phyloP scores from a whole-genome alignment of 2,888 invertebrate genomes.

The Stratiomys singularior region DNA sequence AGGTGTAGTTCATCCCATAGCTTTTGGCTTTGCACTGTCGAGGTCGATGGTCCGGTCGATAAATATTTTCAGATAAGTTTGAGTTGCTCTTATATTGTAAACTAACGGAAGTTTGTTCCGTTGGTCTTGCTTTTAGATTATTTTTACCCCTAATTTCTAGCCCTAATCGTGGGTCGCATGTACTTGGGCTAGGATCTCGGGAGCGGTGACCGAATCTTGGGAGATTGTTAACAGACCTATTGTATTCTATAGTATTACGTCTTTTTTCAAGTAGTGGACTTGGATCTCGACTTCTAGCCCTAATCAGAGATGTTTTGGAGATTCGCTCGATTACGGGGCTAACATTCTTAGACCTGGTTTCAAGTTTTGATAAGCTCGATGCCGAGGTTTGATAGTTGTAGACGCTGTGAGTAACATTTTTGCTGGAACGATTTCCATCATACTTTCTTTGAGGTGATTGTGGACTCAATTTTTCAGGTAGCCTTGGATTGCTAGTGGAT shows the following conservation, averaged over 20 bases:
- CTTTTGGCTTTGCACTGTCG: conserved; percentile 52
- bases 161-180: conserved; percentile 52
- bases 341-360: conserved; percentile 60
- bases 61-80: conserved; percentile 51
- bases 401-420: conserved; percentile 34
- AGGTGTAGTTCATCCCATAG: conserved; percentile 55
- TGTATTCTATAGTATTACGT: conserved; percentile 4
- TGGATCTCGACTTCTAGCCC: conserved; percentile 68
- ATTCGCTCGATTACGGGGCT: conserved; percentile 58
- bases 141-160: conserved; percentile 67
- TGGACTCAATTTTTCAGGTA: neutral
- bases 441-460: conserved; percentile 44
- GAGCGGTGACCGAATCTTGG: conserved; percentile 55
- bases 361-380: conserved; percentile 57
- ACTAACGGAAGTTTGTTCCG: conserved; percentile 61
- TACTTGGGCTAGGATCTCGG: conserved; percentile 62
- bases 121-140: conserved; percentile 57
- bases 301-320: conserved; percentile 54
- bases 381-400: conserved; percentile 53
- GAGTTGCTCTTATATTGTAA: conserved; percentile 47
- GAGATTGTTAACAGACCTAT: neutral
- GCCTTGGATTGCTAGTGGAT: conserved; percentile 52
- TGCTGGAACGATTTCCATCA: conserved; percentile 41
- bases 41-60: conserved; percentile 56
- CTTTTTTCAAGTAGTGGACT: conserved; percentile 65